phyloP scores from a whole-genome alignment of 1,140 invertebrate species.

The Sitophilus oryzae region DNA sequence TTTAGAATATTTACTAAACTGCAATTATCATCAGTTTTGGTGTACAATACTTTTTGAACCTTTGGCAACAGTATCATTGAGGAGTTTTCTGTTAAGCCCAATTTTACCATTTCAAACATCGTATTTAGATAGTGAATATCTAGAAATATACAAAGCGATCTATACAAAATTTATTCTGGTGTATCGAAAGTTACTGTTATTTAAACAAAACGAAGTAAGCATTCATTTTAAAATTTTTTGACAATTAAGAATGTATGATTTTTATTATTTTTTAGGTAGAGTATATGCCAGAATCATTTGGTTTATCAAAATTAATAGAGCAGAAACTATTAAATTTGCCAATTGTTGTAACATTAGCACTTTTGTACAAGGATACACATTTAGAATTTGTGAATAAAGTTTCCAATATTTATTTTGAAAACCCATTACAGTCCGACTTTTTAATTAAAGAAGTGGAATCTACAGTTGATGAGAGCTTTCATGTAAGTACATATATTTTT shows the following conservation, averaged over 20 bases:
- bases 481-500: slow-evolving; percentile 26
- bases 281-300: slow-evolving; percentile 34
- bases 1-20: slow-evolving; percentile 32
- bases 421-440: slow-evolving; percentile 28
- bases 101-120: slow-evolving; percentile 26
- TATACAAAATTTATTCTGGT: slow-evolving; percentile 29
- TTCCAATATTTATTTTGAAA: slow-evolving; percentile 30
- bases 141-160: slow-evolving; percentile 29
- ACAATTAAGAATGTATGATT: neutral
- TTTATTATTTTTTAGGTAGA: slow-evolving; percentile 32
- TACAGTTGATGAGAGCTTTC: slow-evolving; percentile 28
- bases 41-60: slow-evolving; percentile 36
- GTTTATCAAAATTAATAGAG: slow-evolving; percentile 31
- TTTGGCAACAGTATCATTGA: slow-evolving; percentile 22
- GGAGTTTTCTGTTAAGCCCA: slow-evolving; percentile 32
- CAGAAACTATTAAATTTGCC: slow-evolving; percentile 34
- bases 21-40: slow-evolving; percentile 39
- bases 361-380: slow-evolving; percentile 33
- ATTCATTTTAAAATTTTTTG: slow-evolving; percentile 8
- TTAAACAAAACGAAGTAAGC: slow-evolving; percentile 33
- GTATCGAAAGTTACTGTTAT: slow-evolving; percentile 30
- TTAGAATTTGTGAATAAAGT: slow-evolving; percentile 32
- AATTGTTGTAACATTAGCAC: slow-evolving; percentile 31
- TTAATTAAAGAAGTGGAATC: slow-evolving; percentile 32
- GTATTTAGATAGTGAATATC: slow-evolving; percentile 30